Evolutionary conservation across 2,113 vertebrate species (phyloP).

Genomic region (Cyprichromis sp.): DNA sequence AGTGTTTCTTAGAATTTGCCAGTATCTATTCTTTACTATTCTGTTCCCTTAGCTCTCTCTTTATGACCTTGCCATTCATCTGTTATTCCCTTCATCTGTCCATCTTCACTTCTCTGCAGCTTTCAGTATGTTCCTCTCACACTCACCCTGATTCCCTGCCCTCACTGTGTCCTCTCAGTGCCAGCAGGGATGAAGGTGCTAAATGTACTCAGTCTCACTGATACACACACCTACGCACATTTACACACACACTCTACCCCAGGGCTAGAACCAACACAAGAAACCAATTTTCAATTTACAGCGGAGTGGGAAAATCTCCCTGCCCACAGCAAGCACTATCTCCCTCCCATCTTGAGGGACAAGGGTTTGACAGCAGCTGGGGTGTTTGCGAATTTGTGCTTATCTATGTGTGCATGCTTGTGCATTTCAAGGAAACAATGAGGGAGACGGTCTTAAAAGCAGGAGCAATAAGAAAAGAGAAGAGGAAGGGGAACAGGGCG

Average conservation of each 20-base stretch:
- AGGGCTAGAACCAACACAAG: slow-evolving; percentile 61
- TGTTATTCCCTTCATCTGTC: neutral
- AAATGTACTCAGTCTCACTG: slow-evolving; percentile 32
- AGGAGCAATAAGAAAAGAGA: neutral
- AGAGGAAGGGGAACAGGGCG: neutral
- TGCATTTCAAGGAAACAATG: neutral
- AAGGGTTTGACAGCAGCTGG: slow-evolving; percentile 28
- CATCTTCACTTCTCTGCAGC: neutral
- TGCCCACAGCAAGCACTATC: slow-evolving; percentile 46
- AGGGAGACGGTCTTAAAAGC: neutral
- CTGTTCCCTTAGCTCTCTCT: neutral
- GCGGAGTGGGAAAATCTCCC: slow-evolving; percentile 75
- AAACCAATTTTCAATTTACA: slow-evolving; percentile 77
- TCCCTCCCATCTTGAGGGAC: slow-evolving; percentile 39
- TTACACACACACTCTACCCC: slow-evolving; percentile 21
- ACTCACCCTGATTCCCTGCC: slow-evolving; percentile 2
- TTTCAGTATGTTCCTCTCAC: slow-evolving; percentile 12
- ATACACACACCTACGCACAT: neutral
- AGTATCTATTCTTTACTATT: neutral
- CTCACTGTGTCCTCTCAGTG: slow-evolving; percentile 23
- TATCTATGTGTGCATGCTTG: neutral
- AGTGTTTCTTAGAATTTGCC: neutral
- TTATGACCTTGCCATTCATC: neutral
- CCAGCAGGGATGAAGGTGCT: slow-evolving; percentile 35
- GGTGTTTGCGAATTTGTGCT: neutral